Conservation (phyloP, 2,888 invertebrate genomes). For the Tachina fera region DNA sequence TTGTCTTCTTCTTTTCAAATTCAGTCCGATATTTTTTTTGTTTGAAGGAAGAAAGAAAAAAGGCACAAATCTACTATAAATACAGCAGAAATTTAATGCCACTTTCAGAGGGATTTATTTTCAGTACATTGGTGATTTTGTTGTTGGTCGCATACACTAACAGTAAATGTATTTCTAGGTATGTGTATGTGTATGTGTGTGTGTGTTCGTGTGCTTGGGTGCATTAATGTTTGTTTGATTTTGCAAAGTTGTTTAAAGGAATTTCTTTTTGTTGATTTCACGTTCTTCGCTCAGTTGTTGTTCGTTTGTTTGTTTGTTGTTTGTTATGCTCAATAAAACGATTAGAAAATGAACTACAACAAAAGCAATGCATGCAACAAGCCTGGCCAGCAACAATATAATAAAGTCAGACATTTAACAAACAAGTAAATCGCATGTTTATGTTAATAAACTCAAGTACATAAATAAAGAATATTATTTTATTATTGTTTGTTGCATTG, state of each 20-base stretch:
- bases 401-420: constrained; percentile 42
- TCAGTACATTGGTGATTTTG: constrained; percentile 10
- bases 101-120: constrained; percentile 26
- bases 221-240: constrained; percentile 36
- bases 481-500: constrained; percentile 19
- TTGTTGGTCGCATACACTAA: neutral
- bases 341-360: constrained; percentile 62
- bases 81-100: constrained; percentile 16
- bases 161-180: neutral
- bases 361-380: constrained; percentile 7
- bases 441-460: constrained; percentile 49
- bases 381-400: neutral
- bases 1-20: constrained; percentile 35
- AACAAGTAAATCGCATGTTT: constrained; percentile 62
- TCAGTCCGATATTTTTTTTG: constrained; percentile 51
- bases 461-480: constrained; percentile 45
- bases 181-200: neutral
- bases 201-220: neutral
- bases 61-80: neutral
- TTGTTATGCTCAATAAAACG: constrained; percentile 56
- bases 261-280: constrained; percentile 50
- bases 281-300: constrained; percentile 30
- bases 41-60: neutral
- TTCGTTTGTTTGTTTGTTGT: constrained; percentile 5
- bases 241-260: constrained; percentile 57